phyloP scores from a whole-genome alignment of 1,140 invertebrate species.

The Chlorops oryzae region DNA sequence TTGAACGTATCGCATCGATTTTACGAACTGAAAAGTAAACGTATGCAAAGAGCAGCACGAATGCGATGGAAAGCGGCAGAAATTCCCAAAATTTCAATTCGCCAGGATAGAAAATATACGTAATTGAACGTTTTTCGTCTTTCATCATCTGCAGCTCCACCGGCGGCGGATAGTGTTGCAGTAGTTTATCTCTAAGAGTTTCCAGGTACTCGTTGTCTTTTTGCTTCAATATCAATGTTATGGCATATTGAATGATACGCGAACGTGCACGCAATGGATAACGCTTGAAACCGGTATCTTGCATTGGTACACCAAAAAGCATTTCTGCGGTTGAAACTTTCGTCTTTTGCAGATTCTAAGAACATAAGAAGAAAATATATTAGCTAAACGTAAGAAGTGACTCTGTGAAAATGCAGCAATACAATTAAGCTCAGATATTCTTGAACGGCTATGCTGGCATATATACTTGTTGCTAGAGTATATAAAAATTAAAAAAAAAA shows the following conservation, averaged over 20 bases:
- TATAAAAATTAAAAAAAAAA: no score
- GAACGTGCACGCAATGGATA: constrained; percentile 77
- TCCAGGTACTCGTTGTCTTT: constrained; percentile 73
- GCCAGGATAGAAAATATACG: constrained; percentile 79
- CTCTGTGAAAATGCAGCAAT: no score
- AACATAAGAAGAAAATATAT: constrained; percentile 21
- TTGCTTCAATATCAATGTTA: constrained; percentile 80
- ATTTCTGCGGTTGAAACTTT: constrained; percentile 83
- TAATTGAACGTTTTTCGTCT: constrained; percentile 39
- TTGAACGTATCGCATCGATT: constrained; percentile 89
- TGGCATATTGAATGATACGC: constrained; percentile 79
- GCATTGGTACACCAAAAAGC: constrained; percentile 83
- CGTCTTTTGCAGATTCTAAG: constrained; percentile 65
- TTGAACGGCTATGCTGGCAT: no score
- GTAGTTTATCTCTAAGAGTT: constrained; percentile 65
- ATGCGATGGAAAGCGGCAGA: constrained; percentile 75
- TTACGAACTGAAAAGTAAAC: constrained; percentile 93
- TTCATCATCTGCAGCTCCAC: constrained; percentile 40
- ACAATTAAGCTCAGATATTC: no score
- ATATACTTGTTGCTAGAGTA: no score
- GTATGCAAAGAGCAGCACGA: constrained; percentile 81
- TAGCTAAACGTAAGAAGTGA: no score
- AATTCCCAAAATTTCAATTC: constrained; percentile 83
- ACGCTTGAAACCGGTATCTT: constrained; percentile 81
- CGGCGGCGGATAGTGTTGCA: constrained; percentile 60